These are phyloP conservation scores for Papio anubis DNA, from an alignment of 2,113 vertebrate species.

Conservation along the genomic window DNA sequence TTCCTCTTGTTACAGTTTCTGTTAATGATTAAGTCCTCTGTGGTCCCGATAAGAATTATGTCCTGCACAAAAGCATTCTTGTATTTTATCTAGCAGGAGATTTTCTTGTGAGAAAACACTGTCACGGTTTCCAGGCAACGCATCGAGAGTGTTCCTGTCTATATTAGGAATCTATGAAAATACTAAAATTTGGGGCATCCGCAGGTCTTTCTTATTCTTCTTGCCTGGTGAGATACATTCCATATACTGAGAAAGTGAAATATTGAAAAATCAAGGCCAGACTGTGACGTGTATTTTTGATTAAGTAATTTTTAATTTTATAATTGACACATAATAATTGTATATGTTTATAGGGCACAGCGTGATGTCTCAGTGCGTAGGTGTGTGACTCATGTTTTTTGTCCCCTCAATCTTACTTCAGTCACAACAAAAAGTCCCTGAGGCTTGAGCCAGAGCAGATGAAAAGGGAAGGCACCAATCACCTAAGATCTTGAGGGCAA, in stretches of 20 bases:
- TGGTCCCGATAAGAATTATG: not conserved
- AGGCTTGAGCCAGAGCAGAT: rapidly evolving
- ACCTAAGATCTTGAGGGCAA: not conserved
- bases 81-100: not conserved
- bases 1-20: not conserved
- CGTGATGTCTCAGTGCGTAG: not conserved
- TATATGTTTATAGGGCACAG: not conserved
- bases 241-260: not conserved
- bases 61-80: not conserved
- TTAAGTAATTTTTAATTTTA: not conserved
- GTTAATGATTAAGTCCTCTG: slow-evolving; percentile 36
- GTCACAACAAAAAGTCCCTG: not conserved
- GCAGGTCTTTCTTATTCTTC: not conserved
- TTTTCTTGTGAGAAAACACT: not conserved
- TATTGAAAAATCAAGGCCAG: not conserved
- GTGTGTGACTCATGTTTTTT: not conserved
- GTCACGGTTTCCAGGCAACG: not conserved
- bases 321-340: not conserved
- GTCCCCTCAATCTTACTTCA: not conserved
- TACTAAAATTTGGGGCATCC: not conserved
- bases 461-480: not conserved
- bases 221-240: not conserved
- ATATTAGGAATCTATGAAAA: not conserved
- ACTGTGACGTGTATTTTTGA: not conserved
- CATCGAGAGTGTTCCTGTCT: not conserved